Evolutionary conservation across 2,113 vertebrate genomes (phyloP).

Genomic region (Antechinus flavipes): DNA sequence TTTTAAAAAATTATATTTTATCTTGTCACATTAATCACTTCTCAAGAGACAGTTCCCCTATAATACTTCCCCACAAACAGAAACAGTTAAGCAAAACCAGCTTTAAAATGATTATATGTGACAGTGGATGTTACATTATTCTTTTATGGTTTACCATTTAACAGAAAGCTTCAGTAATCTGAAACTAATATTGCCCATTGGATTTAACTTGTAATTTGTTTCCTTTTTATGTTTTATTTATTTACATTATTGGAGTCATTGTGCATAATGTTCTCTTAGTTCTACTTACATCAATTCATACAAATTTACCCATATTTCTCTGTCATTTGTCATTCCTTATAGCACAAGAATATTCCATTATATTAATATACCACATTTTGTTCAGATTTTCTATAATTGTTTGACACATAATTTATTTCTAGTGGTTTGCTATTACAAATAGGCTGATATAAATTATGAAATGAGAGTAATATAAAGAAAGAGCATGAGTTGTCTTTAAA

Average conservation of each 20-base stretch:
- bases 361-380: background rate
- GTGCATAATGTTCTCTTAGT: background rate
- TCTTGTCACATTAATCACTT: background rate
- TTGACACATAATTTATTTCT: background rate
- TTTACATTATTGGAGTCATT: background rate
- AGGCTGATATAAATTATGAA: background rate
- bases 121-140: background rate
- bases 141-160: background rate
- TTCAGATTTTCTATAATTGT: background rate
- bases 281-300: background rate
- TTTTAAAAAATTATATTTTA: background rate
- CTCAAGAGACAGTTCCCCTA: background rate
- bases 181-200: background rate
- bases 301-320: background rate
- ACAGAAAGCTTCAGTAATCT: background rate
- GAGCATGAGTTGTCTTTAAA: background rate
- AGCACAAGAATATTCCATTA: background rate
- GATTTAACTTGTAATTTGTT: background rate
- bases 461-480: too few species aligned
- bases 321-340: background rate
- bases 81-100: background rate
- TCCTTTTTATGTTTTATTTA: background rate
- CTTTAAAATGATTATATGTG: background rate
- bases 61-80: background rate
- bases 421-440: background rate